These are phyloP conservation scores for Phasia obesa DNA, from an alignment of 2,888 invertebrate genomes.

Conservation along the genomic window DNA sequence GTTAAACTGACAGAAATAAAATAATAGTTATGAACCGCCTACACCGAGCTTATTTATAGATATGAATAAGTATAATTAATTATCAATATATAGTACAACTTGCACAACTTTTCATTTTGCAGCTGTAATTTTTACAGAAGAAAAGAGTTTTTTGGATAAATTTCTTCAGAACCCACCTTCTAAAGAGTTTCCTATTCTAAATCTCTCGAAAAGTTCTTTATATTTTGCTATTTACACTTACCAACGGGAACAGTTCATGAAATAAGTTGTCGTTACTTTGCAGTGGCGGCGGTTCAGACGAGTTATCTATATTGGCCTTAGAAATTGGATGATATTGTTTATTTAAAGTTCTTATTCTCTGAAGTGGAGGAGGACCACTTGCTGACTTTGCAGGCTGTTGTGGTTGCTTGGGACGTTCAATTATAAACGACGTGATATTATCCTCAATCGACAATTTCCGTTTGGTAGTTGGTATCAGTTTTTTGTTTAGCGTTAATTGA, in stretches of 20 bases:
- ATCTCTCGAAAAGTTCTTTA: too few species aligned
- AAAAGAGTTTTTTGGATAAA: too few species aligned
- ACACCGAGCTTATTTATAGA: too few species aligned
- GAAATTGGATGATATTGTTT: conserved; percentile 15
- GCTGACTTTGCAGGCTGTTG: conserved; percentile 38
- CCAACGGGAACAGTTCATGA: conserved; percentile 49
- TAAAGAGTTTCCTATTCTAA: too few species aligned
- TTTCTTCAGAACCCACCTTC: too few species aligned
- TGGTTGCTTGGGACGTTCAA: conserved; percentile 72
- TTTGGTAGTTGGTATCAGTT: conserved; percentile 67
- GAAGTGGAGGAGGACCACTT: conserved; percentile 40
- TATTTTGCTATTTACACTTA: conserved; percentile 28
- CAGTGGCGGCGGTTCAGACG: conserved; percentile 24
- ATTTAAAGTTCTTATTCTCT: conserved; percentile 40
- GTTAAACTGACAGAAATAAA: too few species aligned
- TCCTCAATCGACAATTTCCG: conserved; percentile 76
- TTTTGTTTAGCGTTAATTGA: conserved; percentile 53
- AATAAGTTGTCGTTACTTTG: conserved; percentile 42
- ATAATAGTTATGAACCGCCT: too few species aligned
- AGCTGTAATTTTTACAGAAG: too few species aligned
- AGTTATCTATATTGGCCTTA: conserved; percentile 2
- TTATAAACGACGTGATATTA: conserved; percentile 75
- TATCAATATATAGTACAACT: too few species aligned
- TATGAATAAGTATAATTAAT: too few species aligned
- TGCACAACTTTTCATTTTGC: too few species aligned